Percentiles rank a stretch among this genome's conserved stretches.
These are phyloP conservation scores for Meteorus sp. DNA, from an alignment of 1,140 invertebrate genomes.

Conservation along the genomic window DNA sequence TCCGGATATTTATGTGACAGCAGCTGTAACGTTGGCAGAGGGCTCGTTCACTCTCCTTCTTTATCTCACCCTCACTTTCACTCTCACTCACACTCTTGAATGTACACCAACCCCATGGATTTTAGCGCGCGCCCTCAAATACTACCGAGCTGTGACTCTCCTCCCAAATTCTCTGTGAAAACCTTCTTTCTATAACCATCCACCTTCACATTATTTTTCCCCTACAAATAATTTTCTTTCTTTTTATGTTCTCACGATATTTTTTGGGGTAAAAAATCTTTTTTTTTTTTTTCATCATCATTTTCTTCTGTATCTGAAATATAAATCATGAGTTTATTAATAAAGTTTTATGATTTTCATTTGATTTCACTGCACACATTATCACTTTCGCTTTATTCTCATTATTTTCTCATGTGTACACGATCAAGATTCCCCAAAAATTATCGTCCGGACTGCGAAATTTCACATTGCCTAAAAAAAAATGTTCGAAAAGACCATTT, in stretches of 20 bases:
- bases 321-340: no score
- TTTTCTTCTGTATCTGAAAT: no score
- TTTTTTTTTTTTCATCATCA: no score
- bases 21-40: constrained; percentile 32
- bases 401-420: no score
- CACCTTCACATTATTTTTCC: neutral
- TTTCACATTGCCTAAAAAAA: neutral
- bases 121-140: constrained; percentile 3
- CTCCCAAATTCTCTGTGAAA: constrained; percentile 17
- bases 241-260: neutral
- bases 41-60: constrained; percentile 9
- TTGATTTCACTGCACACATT: no score
- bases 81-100: constrained; percentile 9
- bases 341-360: no score
- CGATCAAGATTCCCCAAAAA: no score
- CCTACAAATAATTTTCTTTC: constrained; percentile 21
- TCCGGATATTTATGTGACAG: constrained; percentile 39
- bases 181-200: constrained; percentile 1
- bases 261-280: no score
- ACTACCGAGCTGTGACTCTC: neutral
- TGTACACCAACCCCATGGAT: constrained; percentile 12
- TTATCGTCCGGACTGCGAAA: no score
- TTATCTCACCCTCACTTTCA: neutral
- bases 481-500: neutral
- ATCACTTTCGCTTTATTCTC: no score